phyloP scores from a whole-genome alignment of 2,797 vertebrate species.

The Macroramphosus scolopax region DNA sequence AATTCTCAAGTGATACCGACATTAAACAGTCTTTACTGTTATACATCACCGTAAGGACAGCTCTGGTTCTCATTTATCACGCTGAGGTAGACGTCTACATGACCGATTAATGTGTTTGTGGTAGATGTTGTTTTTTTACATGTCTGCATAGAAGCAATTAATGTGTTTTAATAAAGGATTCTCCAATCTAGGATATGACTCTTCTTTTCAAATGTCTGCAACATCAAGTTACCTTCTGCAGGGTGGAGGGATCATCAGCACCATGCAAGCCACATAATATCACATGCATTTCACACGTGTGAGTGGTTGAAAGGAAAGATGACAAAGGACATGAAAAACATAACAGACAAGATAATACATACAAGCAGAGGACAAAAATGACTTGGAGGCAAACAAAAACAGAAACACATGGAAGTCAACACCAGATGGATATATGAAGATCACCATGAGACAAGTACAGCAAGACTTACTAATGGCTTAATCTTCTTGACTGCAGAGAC shows the following conservation, averaged over 20 bases:
- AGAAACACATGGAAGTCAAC: conserved; percentile 47
- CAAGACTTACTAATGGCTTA: conserved; percentile 29
- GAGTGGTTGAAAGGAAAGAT: conserved; percentile 93
- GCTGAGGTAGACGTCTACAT: conserved; percentile 48
- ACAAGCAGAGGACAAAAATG: conserved; percentile 82
- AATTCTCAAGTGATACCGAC: conserved; percentile 33
- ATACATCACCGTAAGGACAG: conserved; percentile 29
- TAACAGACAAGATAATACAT: conserved; percentile 84
- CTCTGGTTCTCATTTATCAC: conserved; percentile 58
- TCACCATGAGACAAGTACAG: too few species aligned
- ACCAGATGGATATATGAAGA: conserved; percentile 33
- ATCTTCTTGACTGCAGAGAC: conserved; percentile 33
- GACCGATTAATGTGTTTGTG: conserved; percentile 49
- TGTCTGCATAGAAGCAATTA: conserved; percentile 38
- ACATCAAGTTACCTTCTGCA: conserved; percentile 92
- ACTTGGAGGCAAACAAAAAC: conserved; percentile 63
- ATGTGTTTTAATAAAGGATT: conserved; percentile 46
- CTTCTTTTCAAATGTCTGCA: conserved; percentile 70
- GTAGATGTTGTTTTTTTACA: conserved; percentile 35
- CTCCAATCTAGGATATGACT: conserved; percentile 44
- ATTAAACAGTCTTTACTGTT: conserved; percentile 45
- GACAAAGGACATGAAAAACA: conserved; percentile 84
- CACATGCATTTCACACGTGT: conserved; percentile 92
- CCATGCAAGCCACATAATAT: conserved; percentile 94
- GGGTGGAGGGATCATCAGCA: conserved; percentile 89